Evolutionary conservation across 2,888 invertebrate genomes (phyloP), one percentile per base, ranked within the genome.

Genomic region (Agrochola lota): DNA sequence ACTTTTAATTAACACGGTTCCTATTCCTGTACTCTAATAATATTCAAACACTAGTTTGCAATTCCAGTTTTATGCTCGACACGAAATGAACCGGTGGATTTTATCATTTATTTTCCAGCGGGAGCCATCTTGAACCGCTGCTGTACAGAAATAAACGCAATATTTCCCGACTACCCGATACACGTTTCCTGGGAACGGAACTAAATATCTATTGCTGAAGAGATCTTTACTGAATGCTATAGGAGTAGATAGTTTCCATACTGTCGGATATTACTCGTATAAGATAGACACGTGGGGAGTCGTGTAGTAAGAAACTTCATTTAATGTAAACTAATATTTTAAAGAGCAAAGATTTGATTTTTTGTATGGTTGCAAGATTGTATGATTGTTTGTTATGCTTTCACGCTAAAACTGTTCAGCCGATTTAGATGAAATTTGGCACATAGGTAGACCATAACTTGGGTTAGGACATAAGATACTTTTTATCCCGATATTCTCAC

Each of bases 61-160:
- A 35, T 26, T 26, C 26, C 20, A 46, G 1, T 66, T 76, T 46
- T 46, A 75, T 55, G 64, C 52, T 75, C 26, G 23, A 75, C 76
- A 82, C 52, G 46, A 59, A 66, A 66, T 82, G 66, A 66, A 66
- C 26, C 15, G 35, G 66, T 52, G 62, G 62, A 77, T 81, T 82
- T 75, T 76, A 66, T 76, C 43, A 68, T 71, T 60, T 60, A 80
- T 74, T 74, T 68, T 60, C 63, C 35, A 60, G 12, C 11, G 52
- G n/a, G 40, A 85, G 59, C 85, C 67, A 68, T 80, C 52, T 63
- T 68, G 57, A 78, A 60, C 49, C 1, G 43, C 30, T 30, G n/a
- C 26, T 30, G n/a, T 74, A 68, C 49, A 71, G 64, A 71, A 81
- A 85, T 71, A 85, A 81, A 64, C 35, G 23, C 64, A 69, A 75